phyloP scores from a whole-genome alignment of 1,140 invertebrate species.

The Acromyrmex charruanus region DNA sequence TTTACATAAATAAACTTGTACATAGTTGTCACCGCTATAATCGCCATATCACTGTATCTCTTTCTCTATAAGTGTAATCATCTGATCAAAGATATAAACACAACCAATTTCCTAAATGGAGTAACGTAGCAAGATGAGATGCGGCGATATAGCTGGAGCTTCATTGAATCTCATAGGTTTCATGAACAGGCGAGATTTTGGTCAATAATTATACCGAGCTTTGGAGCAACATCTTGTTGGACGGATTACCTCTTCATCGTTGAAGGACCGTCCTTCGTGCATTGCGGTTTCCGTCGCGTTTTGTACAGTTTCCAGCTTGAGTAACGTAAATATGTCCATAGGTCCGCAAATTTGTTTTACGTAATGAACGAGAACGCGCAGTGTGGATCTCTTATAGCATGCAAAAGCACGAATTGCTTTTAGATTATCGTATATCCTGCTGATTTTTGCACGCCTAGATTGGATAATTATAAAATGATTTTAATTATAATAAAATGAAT shows the following conservation, averaged over 20 bases:
- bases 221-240: background rate
- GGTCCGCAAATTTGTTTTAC: conserved; percentile 16
- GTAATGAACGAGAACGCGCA: background rate
- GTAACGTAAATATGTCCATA: conserved; percentile 16
- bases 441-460: background rate
- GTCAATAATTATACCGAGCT: background rate
- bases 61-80: too few species aligned
- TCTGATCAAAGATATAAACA: background rate
- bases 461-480: conserved; percentile 1
- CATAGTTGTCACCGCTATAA: too few species aligned
- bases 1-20: too few species aligned
- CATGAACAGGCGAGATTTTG: background rate
- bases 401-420: background rate
- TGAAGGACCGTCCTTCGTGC: background rate
- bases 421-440: background rate
- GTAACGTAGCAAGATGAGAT: background rate
- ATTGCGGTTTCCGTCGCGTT: background rate
- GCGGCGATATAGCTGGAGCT: background rate
- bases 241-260: background rate
- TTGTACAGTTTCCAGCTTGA: background rate
- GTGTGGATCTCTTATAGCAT: background rate
- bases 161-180: conserved; percentile 4
- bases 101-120: background rate
- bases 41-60: too few species aligned
- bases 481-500: too few species aligned